These are phyloP conservation scores for Neodiprion pinetum DNA, from an alignment of 1,140 invertebrate genomes.

Conservation along the genomic window DNA sequence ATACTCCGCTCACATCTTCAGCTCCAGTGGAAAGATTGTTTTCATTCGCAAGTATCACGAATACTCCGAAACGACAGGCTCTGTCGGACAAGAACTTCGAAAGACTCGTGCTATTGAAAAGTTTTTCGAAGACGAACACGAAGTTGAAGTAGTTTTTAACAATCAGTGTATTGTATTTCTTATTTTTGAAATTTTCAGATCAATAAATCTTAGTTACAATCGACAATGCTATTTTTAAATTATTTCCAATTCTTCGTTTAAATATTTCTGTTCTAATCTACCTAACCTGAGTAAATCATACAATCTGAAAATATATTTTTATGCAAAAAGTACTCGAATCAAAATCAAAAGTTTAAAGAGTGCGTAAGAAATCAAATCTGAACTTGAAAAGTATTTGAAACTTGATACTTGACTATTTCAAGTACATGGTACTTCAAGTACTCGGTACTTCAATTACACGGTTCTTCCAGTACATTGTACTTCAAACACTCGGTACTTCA, in stretches of 20 bases:
- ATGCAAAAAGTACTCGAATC: constrained; percentile 3
- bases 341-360: not conserved
- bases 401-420: not conserved
- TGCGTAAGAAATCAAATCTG: too few species aligned
- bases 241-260: too few species aligned
- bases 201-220: not conserved
- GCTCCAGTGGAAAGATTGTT: constrained; percentile 16
- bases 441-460: constrained; percentile 1
- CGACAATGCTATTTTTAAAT: not conserved
- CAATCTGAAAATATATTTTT: not conserved
- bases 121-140: constrained; percentile 8
- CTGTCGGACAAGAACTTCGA: constrained; percentile 16
- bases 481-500: constrained; percentile 11
- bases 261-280: too few species aligned
- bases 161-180: not conserved
- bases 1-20: constrained; percentile 18
- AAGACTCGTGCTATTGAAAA: constrained; percentile 9
- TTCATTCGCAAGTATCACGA: constrained; percentile 11
- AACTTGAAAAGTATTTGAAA: too few species aligned
- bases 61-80: constrained; percentile 16
- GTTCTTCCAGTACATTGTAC: not conserved
- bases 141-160: not conserved
- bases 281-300: too few species aligned
- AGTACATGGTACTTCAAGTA: constrained; percentile 13
- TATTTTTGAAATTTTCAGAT: not conserved